Evolutionary conservation across 2,113 vertebrate species (phyloP).

Genomic region (Galemys pyrenaicus): DNA sequence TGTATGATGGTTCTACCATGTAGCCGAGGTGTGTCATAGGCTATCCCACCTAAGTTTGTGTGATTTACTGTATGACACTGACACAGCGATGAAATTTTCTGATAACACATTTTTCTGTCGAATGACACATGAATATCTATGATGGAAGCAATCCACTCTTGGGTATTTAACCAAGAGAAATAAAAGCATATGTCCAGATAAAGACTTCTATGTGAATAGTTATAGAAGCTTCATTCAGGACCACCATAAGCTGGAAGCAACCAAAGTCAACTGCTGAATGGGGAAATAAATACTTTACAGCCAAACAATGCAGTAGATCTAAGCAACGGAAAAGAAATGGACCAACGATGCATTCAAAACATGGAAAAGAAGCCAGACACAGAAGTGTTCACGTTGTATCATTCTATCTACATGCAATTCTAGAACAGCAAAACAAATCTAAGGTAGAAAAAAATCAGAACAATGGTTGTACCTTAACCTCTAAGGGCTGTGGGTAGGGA

Average conservation of each 20-base stretch:
- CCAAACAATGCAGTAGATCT: background rate
- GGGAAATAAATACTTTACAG: background rate
- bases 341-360: background rate
- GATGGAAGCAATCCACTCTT: background rate
- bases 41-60: background rate
- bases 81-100: background rate
- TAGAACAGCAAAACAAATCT: background rate
- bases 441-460: background rate
- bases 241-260: background rate
- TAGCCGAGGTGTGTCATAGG: background rate
- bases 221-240: background rate
- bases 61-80: background rate
- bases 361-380: background rate
- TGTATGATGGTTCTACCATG: background rate
- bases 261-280: background rate
- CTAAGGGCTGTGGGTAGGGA: background rate
- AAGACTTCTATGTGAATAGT: background rate
- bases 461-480: background rate
- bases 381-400: background rate
- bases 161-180: constrained; percentile 2
- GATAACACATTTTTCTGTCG: background rate
- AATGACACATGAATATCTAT: no score
- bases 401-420: background rate
- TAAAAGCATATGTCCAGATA: background rate
- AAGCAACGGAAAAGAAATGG: background rate